These are phyloP conservation scores for Epizoanthus ramosus DNA, from an alignment of 92 coral and sea anemone genomes.

Conservation along the genomic window DNA sequence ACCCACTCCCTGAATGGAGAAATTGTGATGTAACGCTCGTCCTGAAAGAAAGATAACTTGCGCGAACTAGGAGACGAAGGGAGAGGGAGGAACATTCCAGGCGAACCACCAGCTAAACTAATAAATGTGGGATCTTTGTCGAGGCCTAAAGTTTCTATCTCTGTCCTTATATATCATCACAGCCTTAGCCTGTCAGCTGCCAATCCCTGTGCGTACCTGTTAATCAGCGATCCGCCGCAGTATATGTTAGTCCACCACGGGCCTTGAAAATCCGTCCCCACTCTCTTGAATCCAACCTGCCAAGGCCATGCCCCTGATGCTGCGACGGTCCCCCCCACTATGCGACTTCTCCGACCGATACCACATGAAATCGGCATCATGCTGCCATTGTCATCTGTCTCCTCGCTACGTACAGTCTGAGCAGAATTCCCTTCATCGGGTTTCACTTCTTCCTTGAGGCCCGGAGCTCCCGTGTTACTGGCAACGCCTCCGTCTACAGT, in stretches of 20 bases:
- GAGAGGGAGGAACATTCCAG: no score
- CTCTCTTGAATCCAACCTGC: slow-evolving; percentile 55
- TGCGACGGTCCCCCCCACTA: slow-evolving; percentile 62
- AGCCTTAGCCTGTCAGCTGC: neutral
- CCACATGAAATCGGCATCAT: slow-evolving; percentile 43
- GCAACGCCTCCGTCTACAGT: neutral
- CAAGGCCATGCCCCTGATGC: slow-evolving; percentile 63
- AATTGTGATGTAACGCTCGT: neutral
- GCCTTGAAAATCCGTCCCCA: neutral
- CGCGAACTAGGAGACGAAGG: no score
- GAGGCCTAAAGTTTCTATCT: neutral
- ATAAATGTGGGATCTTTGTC: no score
- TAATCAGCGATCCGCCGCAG: slow-evolving; percentile 56
- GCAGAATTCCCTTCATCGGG: neutral
- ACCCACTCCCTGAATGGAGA: slow-evolving; percentile 39
- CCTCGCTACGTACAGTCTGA: neutral
- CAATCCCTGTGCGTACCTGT: slow-evolving; percentile 3
- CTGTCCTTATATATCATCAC: no score
- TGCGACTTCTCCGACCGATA: slow-evolving; percentile 42
- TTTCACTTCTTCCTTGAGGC: neutral
- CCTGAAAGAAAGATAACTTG: no score
- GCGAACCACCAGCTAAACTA: no score
- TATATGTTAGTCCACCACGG: slow-evolving; percentile 28
- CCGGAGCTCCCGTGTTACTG: neutral
- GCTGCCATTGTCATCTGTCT: neutral